These are phyloP conservation scores for Galagoides demidoff DNA, from an alignment of 2,797 vertebrate species.

Conservation along the genomic window DNA sequence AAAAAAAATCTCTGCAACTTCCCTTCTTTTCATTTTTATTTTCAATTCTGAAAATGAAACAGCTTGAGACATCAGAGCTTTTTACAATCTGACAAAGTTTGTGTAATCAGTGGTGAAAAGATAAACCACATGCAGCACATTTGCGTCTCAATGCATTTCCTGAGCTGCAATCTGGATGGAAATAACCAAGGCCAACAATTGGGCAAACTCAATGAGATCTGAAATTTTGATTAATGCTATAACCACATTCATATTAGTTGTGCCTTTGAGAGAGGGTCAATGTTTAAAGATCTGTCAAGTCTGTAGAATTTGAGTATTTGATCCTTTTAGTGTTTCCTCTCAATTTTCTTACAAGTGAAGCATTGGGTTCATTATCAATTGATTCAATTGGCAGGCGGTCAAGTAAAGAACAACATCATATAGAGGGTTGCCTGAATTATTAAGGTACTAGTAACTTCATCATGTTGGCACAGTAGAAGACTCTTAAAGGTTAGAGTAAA, in stretches of 20 bases:
- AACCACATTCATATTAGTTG: conserved; percentile 75
- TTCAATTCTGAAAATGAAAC: conserved; percentile 65
- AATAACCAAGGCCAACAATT: conserved; percentile 48
- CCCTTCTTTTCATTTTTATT: conserved; percentile 65
- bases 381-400: conserved; percentile 80
- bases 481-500: conserved; percentile 64
- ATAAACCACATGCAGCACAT: conserved; percentile 68
- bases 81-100: conserved; percentile 72
- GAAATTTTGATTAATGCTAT: conserved; percentile 78
- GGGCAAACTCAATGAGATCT: conserved; percentile 65
- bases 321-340: conserved; percentile 76
- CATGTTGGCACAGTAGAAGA: conserved; percentile 49
- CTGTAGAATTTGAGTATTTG: conserved; percentile 74
- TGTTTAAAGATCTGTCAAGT: conserved; percentile 82
- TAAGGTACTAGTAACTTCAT: conserved; percentile 69
- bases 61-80: conserved; percentile 71
- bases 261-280: conserved; percentile 78
- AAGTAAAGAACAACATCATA: conserved; percentile 75
- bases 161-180: conserved; percentile 68
- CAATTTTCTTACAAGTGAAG: conserved; percentile 76
- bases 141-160: conserved; percentile 67
- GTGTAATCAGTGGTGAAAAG: conserved; percentile 66
- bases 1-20: conserved; percentile 36
- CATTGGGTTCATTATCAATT: conserved; percentile 79
- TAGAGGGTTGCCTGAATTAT: conserved; percentile 74